Base-by-base conservation (phyloP, 2,113 vertebrate genomes). In the Chaetodon trifascialis region DNA sequence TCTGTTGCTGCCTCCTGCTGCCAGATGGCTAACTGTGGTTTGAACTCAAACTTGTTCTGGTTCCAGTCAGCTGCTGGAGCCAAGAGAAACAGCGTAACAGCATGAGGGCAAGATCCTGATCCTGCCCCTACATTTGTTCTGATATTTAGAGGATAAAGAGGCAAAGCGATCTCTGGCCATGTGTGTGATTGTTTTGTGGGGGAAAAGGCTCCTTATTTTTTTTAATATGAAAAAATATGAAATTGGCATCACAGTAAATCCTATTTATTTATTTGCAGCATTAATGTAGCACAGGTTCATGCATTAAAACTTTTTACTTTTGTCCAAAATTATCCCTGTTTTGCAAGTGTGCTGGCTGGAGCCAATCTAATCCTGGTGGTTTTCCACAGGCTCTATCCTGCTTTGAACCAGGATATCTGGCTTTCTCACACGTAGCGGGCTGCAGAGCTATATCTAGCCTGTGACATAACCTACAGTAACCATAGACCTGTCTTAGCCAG, bases 391-490 rank as follows among this genome's bases (percentile, higher is more conserved):
- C 79, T 77, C 52, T 60, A 19, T 75, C 79, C 88, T 91, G 66
- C 75, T 80, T 59, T 85, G 76, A 88, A 84, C 73, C 65, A 64
- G 70, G 36, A 81, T 82, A 67, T 71, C 15, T 89, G 70, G 21
- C 68, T 66, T 73, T 77, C 60, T 80, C 68, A 72, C 66, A 71
- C 66, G 23, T 17, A 56, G 69, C 17, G 1, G 44, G 3, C 74
- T 25, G 44, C 65, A 71, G 59, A 44, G 80, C 85, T 91, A 91
- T 88, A 89, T 89, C 65, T 44, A 72, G 63, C 62, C 72, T 70
- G 66, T 91, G 87, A 94, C 88, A 83, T 86, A 91, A 89, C 64
- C 38, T 85, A 80, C 77, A 79, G 67, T 83, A 84, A 90, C 80
- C 69, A 79, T 71, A 84, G 85, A 63, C 60, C 79, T 36, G 60